phyloP scores from a whole-genome alignment of 2,797 vertebrate genomes.

The Ptychobarbus kaznakovi region DNA sequence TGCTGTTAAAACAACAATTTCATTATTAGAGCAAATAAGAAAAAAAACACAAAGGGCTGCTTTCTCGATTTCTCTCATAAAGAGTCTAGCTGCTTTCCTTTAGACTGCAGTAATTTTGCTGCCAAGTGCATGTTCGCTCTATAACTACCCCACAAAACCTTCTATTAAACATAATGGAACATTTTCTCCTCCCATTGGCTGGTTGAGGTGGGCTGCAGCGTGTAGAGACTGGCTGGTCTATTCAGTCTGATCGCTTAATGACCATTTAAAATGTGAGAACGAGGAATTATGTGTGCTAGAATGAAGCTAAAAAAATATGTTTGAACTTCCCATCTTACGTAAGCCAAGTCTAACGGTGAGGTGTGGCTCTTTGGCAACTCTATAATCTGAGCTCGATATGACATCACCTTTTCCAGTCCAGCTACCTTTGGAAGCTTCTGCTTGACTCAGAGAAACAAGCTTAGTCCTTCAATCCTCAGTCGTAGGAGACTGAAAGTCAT shows the following conservation, averaged over 20 bases:
- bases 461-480: not conserved
- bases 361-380: slow-evolving; percentile 34
- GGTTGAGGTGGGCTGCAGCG: slow-evolving; percentile 7
- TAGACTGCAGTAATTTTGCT: slow-evolving; percentile 31
- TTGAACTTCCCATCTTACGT: not conserved
- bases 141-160: slow-evolving; percentile 22
- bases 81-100: not conserved
- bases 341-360: not conserved
- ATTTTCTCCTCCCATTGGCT: slow-evolving; percentile 27
- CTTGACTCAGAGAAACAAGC: not conserved
- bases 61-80: not conserved
- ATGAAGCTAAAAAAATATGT: not conserved
- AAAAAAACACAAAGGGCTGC: not conserved
- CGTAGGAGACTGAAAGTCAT: not conserved
- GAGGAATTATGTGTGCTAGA: not conserved
- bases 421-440: not conserved
- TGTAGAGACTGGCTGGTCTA: slow-evolving; percentile 3
- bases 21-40: slow-evolving; percentile 4
- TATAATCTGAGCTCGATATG: not conserved
- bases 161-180: slow-evolving; percentile 42
- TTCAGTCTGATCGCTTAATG: slow-evolving; percentile 7
- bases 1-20: slow-evolving; percentile 15
- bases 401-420: slow-evolving; percentile 23
- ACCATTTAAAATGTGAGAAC: slow-evolving; percentile 9
- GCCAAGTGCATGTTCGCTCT: slow-evolving; percentile 12